Evolutionary conservation across 2,797 vertebrate species (phyloP).

Genomic region (Enteromius radiatus): DNA sequence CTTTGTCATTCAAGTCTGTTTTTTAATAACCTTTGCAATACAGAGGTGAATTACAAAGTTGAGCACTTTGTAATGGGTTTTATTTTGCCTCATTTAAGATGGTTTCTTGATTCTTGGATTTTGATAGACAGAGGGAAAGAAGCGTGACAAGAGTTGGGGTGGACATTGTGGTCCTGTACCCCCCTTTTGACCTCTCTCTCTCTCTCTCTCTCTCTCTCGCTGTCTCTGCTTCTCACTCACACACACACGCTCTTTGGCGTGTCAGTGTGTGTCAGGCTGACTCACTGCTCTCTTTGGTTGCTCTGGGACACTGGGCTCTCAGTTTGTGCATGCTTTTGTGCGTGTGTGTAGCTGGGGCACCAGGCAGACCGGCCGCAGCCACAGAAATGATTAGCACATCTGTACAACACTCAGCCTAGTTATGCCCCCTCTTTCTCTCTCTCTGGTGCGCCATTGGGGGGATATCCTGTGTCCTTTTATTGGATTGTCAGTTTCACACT

Average conservation of each 20-base stretch:
- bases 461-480: constrained; percentile 78
- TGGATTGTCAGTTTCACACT: constrained; percentile 78
- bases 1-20: constrained; percentile 2
- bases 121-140: neutral
- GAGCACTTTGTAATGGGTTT: neutral
- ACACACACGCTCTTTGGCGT: constrained; percentile 39
- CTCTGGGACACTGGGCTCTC: constrained; percentile 53
- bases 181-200: neutral
- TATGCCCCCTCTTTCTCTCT: constrained; percentile 39
- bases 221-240: neutral
- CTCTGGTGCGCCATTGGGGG: constrained; percentile 59
- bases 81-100: constrained; percentile 18
- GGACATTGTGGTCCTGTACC: constrained; percentile 54
- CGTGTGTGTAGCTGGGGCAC: constrained; percentile 47
- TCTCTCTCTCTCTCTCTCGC: neutral
- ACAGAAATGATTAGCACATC: constrained; percentile 62
- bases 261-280: constrained; percentile 60
- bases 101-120: neutral
- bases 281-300: constrained; percentile 51
- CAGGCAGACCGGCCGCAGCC: constrained; percentile 56
- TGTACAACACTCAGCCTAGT: constrained; percentile 62
- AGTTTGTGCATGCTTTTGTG: constrained; percentile 48
- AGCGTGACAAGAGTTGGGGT: constrained; percentile 25
- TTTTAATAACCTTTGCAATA: neutral
- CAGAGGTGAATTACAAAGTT: neutral